Evolutionary conservation across 1,140 invertebrate genomes (phyloP).

Genomic region (Danaus plexippus): DNA sequence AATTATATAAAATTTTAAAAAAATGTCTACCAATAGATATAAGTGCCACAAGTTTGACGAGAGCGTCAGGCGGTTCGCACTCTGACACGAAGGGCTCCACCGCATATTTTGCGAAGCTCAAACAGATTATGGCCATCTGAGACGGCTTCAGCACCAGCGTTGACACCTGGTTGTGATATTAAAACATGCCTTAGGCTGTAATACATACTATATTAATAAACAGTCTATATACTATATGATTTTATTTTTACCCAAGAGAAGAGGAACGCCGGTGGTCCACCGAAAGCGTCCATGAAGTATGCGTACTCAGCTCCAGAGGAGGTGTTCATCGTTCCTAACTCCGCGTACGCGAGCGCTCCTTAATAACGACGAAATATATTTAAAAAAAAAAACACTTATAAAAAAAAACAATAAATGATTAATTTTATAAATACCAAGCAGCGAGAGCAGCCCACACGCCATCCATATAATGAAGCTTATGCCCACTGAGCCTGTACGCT

Average conservation of each 20-base stretch:
- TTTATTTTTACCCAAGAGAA: constrained; percentile 87
- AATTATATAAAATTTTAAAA: too few species aligned
- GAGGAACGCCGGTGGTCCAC: constrained; percentile 89
- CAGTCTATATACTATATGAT: too few species aligned
- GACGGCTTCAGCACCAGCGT: constrained; percentile 93
- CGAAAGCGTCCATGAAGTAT: constrained; percentile 93
- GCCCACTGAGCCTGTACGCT: constrained; percentile 93
- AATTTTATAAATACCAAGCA: constrained; percentile 79
- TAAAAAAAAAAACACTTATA: background rate
- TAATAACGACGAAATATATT: constrained; percentile 16
- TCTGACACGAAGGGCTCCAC: constrained; percentile 92
- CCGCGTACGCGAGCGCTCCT: constrained; percentile 93
- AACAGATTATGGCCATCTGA: constrained; percentile 93
- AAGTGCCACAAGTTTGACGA: constrained; percentile 85
- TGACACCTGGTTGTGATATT: constrained; percentile 63
- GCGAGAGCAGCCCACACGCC: constrained; percentile 90
- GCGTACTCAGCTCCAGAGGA: constrained; percentile 95
- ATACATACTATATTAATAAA: too few species aligned
- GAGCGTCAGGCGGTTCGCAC: constrained; percentile 82
- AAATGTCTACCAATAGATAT: constrained; percentile 79
- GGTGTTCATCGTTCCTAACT: constrained; percentile 94
- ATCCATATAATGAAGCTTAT: constrained; percentile 96
- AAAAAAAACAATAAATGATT: background rate
- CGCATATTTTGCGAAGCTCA: constrained; percentile 95
- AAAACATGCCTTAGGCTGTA: too few species aligned